These are phyloP conservation scores for Trichomalopsis sarcophagae DNA, from an alignment of 1,140 invertebrate species.

Conservation along the genomic window DNA sequence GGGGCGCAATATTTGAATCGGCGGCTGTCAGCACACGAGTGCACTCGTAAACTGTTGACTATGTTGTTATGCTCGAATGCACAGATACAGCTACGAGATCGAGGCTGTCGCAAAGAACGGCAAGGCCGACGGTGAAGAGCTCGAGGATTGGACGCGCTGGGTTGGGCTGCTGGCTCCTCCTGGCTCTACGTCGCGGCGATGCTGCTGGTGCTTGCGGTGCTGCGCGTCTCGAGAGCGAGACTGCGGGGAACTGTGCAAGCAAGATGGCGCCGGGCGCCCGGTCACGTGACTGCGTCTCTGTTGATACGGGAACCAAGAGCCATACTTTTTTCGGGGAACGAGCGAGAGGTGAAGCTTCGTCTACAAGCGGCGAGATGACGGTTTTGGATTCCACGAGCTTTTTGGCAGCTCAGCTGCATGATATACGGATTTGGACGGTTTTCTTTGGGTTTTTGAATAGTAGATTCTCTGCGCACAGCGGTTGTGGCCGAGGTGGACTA, in stretches of 20 bases:
- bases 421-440: no score
- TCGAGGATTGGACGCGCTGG: background rate
- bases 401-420: no score
- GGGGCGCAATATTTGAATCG: constrained; percentile 40
- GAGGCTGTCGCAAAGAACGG: background rate
- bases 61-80: no score
- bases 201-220: background rate
- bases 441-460: no score
- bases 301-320: no score
- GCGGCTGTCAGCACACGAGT: background rate
- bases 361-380: no score
- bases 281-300: background rate
- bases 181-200: background rate
- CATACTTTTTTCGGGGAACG: background rate
- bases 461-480: no score
- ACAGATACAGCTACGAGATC: no score
- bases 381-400: no score
- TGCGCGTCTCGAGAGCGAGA: background rate
- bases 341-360: background rate
- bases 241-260: background rate
- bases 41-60: background rate
- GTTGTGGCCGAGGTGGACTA: no score
- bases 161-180: background rate
- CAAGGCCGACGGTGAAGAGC: background rate
- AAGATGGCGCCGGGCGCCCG: background rate